Conservation (phyloP, 35 echinoderm and acorn worm species). For the Stichopus chloronotus region DNA sequence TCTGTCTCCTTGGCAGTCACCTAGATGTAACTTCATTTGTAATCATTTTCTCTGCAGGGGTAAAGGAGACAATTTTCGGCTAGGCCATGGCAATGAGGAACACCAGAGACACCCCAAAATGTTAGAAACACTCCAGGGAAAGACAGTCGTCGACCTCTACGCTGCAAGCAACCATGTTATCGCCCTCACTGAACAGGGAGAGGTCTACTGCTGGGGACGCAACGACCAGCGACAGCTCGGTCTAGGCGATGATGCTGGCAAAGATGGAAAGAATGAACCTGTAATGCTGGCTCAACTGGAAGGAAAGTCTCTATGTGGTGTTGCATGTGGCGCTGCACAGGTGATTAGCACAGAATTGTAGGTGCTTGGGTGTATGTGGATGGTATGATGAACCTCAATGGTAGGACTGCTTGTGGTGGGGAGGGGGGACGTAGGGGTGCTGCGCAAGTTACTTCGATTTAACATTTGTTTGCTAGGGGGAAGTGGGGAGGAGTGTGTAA, state of each 20-base stretch:
- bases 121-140: conserved; percentile 78
- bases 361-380: background rate
- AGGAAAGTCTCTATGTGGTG: conserved; percentile 83
- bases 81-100: conserved; percentile 92
- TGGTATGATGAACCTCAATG: background rate
- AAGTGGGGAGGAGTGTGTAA: no score
- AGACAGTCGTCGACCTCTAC: conserved; percentile 78
- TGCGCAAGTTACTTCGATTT: no score
- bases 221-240: conserved; percentile 89
- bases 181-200: conserved; percentile 74
- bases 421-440: no score
- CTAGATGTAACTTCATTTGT: background rate
- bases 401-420: background rate
- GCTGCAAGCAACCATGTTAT: conserved; percentile 65
- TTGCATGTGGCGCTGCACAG: conserved; percentile 85
- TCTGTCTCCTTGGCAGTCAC: no score
- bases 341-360: conserved; percentile 41
- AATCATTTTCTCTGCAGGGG: conserved; percentile 69
- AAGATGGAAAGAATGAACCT: conserved; percentile 73
- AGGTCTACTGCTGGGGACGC: conserved; percentile 88
- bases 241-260: conserved; percentile 48
- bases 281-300: conserved; percentile 69
- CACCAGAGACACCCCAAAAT: conserved; percentile 81
- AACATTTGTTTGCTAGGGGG: no score
- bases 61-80: conserved; percentile 84